These are phyloP conservation scores for Caenorhabditis zanzibari DNA, from an alignment of 2,888 invertebrate genomes.

Conservation along the genomic window DNA sequence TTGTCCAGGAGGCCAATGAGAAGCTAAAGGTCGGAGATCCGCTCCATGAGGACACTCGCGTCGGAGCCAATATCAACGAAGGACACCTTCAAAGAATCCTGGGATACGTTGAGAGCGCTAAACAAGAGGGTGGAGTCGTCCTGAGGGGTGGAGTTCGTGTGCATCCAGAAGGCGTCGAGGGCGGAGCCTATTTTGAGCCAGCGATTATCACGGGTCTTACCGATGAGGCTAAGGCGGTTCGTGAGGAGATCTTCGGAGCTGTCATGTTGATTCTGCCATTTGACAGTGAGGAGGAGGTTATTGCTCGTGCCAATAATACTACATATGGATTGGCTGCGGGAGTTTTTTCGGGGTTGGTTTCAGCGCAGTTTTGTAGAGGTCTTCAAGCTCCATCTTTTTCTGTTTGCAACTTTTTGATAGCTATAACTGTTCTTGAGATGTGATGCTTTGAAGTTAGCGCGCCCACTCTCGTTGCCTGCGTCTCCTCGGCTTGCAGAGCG, in stretches of 20 bases:
- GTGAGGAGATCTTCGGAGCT: slow-evolving; percentile 86
- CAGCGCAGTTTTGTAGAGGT: too few relatives aligned
- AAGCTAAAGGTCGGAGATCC: slow-evolving; percentile 74
- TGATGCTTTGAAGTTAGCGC: too few relatives aligned
- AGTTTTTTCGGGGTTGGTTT: slow-evolving; percentile 85
- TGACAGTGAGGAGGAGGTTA: slow-evolving; percentile 85
- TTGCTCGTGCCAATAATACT: slow-evolving; percentile 85
- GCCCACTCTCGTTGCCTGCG: too few relatives aligned
- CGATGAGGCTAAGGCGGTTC: slow-evolving; percentile 62
- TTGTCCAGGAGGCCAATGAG: slow-evolving; percentile 84
- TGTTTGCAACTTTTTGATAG: too few relatives aligned
- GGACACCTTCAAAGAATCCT: slow-evolving; percentile 86
- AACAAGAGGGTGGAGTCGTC: slow-evolving; percentile 84
- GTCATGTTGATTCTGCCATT: slow-evolving; percentile 86
- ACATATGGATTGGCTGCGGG: slow-evolving; percentile 86
- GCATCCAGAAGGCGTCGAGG: slow-evolving; percentile 83
- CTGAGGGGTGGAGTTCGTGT: slow-evolving; percentile 86
- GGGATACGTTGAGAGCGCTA: slow-evolving; percentile 84
- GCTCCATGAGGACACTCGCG: slow-evolving; percentile 84
- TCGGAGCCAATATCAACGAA: slow-evolving; percentile 86
- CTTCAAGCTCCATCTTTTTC: too few relatives aligned
- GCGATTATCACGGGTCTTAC: slow-evolving; percentile 85
- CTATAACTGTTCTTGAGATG: not conserved
- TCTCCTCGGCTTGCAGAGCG: too few relatives aligned
- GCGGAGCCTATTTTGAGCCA: slow-evolving; percentile 86